These are phyloP conservation scores for Drosophila repletoides DNA, from an alignment of 1,140 invertebrate species.

Conservation along the genomic window DNA sequence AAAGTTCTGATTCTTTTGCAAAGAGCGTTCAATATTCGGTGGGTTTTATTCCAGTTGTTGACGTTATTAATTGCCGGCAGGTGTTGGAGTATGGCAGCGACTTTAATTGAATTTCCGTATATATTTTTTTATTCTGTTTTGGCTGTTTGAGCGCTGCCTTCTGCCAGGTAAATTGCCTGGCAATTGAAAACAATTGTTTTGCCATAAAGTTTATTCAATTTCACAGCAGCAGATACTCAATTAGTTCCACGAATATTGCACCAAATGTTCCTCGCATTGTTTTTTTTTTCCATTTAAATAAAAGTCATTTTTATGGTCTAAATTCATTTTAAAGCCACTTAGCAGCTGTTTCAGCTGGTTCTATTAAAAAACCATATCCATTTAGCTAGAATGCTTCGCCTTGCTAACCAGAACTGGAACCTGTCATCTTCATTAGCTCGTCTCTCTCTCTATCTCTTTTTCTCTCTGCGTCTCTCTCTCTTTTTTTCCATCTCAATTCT, in stretches of 20 bases:
- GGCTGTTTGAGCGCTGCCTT: conserved; percentile 7
- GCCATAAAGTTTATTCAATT: not conserved
- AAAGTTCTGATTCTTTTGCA: too few species aligned
- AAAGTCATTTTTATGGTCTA: too few species aligned
- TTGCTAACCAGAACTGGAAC: conserved; percentile 27
- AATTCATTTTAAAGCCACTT: not conserved
- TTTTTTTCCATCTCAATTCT: too few species aligned
- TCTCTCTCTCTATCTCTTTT: too few species aligned
- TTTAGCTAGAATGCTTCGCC: conserved; percentile 7
- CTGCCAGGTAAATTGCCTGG: conserved; percentile 14
- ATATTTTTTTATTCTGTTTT: too few species aligned
- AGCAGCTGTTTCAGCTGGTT: conserved; percentile 4
- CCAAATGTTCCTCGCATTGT: too few species aligned
- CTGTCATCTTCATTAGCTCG: conserved; percentile 35
- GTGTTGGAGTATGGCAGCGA: conserved; percentile 2
- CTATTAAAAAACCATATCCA: conserved; percentile 14
- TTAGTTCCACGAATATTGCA: too few species aligned
- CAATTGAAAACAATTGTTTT: conserved; percentile 16
- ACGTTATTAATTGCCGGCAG: conserved; percentile 23
- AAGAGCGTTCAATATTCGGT: not conserved
- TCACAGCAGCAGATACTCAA: too few species aligned
- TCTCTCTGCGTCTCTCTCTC: too few species aligned
- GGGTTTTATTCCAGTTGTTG: not conserved
- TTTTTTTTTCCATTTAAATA: too few species aligned
- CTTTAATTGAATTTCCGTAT: conserved; percentile 34